phyloP scores from a whole-genome alignment of 2,888 invertebrate genomes.

The Phortica okadai region DNA sequence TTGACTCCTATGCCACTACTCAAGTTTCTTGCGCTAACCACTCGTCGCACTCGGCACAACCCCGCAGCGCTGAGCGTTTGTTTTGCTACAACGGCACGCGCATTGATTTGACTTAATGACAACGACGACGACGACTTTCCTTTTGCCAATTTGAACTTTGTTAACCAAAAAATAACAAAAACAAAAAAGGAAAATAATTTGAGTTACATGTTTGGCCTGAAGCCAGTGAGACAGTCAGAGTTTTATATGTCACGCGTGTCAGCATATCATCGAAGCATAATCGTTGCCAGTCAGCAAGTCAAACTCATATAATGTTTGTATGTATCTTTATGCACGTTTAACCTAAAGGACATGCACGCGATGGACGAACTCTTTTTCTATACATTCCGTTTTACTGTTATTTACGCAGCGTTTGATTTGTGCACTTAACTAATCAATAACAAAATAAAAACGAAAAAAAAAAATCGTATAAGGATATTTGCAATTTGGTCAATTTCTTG shows the following conservation, averaged over 20 bases:
- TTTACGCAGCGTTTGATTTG: background rate
- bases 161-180: background rate
- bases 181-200: background rate
- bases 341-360: constrained; percentile 28
- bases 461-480: too few relatives aligned
- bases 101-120: background rate
- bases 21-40: background rate
- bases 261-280: constrained; percentile 6
- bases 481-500: too few relatives aligned
- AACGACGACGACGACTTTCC: background rate
- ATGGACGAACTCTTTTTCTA: constrained; percentile 14
- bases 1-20: background rate
- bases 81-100: too few relatives aligned
- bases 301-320: constrained; percentile 8
- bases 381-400: background rate
- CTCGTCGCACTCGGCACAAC: background rate
- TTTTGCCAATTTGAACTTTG: constrained; percentile 19
- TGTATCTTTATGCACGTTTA: constrained; percentile 19
- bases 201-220: background rate
- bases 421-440: background rate
- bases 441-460: background rate
- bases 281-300: background rate
- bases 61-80: too few relatives aligned
- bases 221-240: background rate
- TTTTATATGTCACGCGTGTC: constrained; percentile 17